Conservation (phyloP, 1,140 invertebrate genomes). For the Magallana angulata region DNA sequence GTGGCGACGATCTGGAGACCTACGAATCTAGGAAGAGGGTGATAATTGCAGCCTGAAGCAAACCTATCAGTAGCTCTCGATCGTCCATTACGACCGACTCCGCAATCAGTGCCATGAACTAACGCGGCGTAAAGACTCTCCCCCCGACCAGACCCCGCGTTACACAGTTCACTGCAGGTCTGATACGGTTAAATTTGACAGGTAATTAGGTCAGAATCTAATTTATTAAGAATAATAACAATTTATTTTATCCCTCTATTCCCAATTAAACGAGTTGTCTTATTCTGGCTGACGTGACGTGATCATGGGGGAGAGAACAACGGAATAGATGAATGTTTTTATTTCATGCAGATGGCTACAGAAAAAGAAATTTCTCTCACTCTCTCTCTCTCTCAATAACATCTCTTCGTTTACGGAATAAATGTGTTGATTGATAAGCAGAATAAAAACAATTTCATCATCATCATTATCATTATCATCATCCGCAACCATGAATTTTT, state of each 20-base stretch:
- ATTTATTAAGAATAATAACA: slow-evolving; percentile 25
- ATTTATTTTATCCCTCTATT: not conserved
- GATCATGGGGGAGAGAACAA: not conserved
- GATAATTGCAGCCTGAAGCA: slow-evolving; percentile 32
- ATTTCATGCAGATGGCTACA: not conserved
- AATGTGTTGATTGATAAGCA: slow-evolving; percentile 18
- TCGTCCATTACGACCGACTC: not conserved
- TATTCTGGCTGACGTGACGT: not conserved
- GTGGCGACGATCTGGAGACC: not conserved
- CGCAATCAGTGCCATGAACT: slow-evolving; percentile 23
- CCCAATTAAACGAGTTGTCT: slow-evolving; percentile 7
- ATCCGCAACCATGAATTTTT: not conserved
- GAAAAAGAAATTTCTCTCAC: not conserved
- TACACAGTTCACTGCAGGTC: slow-evolving; percentile 14
- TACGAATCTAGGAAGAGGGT: not conserved
- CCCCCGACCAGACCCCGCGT: not conserved
- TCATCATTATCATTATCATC: slow-evolving; percentile 14
- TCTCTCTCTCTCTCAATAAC: not conserved
- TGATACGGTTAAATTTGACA: slow-evolving; percentile 36
- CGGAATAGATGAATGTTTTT: not conserved
- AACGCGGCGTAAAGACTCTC: slow-evolving; percentile 13
- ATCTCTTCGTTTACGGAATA: slow-evolving; percentile 28
- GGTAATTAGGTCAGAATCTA: slow-evolving; percentile 33
- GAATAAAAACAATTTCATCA: slow-evolving; percentile 1
- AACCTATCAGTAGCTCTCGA: not conserved